Evolutionary conservation across 2,888 invertebrate species (phyloP), one percentile per base, ranked within the genome.

Genomic region (Ctenicera cuprea): DNA sequence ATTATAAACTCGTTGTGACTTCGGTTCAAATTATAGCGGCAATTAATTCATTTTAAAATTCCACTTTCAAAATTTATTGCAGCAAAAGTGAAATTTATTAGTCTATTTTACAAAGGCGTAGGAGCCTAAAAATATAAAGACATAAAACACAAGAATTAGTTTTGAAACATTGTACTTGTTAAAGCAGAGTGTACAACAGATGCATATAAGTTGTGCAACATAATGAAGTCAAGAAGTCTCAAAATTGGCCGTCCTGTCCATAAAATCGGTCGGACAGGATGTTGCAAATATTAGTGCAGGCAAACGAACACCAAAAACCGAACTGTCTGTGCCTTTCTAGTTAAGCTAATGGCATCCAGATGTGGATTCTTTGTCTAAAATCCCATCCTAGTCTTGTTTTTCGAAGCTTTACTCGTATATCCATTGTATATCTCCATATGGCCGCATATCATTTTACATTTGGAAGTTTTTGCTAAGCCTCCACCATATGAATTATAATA

Each of bases 371-470:
- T 82, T 81, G 81, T 82, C 80, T 82, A 80, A 79, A 80, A 79
- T 79, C 80, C 79, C 77, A 79, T 77, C 78, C 77, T 73, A 75
- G 78, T 76, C 79, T 77, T 80, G 81, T 83, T 81, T 82, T 82
- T 80, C 81, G 78, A 78, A 78, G 77, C 77, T 76, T 77, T 81
- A 83, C 83, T 82, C 81, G 75, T 78, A 82, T 82, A 83, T 81
- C 82, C 79, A 83, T 83, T 83, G 83, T 83, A 78, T 71, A 79
- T 71, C 74, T 80, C 79, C 82, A 82, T 80, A 80, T 82, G 82
- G 81, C 76, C 48, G 54, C 72, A 66, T 81, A 82, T 82, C 82
- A 74, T 76, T 80, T 82, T 82, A 82, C 82, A 38, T 20, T 26
- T 41, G 38, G 38, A 20, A 38, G 59, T 59, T 59, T 59, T 59